Evolutionary conservation across 2,797 vertebrate species (phyloP).

Genomic region (Xenops minutus): DNA sequence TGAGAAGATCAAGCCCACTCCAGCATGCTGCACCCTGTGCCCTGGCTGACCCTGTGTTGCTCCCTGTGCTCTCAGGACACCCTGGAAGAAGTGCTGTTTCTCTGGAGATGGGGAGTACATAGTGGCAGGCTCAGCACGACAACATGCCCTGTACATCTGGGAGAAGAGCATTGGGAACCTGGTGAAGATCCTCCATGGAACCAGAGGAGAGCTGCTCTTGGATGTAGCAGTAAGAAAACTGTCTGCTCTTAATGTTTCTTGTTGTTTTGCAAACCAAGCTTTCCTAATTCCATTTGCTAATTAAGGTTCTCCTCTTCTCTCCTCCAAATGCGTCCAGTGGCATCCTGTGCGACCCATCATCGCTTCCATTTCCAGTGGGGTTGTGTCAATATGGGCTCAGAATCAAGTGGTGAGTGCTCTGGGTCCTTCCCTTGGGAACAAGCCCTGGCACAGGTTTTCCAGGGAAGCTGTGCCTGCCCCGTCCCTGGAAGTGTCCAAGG

Average conservation of each 20-base stretch:
- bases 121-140: slow-evolving; percentile 92
- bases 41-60: background rate
- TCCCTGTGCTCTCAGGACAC: slow-evolving; percentile 75
- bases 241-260: background rate
- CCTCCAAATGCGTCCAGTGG: slow-evolving; percentile 80
- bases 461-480: background rate
- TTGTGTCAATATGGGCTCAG: slow-evolving; percentile 98
- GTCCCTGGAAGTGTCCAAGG: background rate
- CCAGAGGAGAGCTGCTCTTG: slow-evolving; percentile 91
- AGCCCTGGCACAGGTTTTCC: background rate
- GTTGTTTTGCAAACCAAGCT: background rate
- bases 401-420: slow-evolving; percentile 92
- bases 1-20: background rate
- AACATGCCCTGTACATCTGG: slow-evolving; percentile 97
- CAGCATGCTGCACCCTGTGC: fast-evolving
- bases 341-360: slow-evolving; percentile 97
- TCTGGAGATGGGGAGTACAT: slow-evolving; percentile 97
- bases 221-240: slow-evolving; percentile 89
- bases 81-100: slow-evolving; percentile 98
- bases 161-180: slow-evolving; percentile 98
- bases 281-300: background rate
- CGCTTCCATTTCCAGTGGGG: slow-evolving; percentile 95
- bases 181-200: slow-evolving; percentile 96
- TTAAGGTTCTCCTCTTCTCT: background rate
- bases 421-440: background rate